These are phyloP conservation scores for Anadara kagoshimensis DNA, from an alignment of 1,140 invertebrate species.

Conservation along the genomic window DNA sequence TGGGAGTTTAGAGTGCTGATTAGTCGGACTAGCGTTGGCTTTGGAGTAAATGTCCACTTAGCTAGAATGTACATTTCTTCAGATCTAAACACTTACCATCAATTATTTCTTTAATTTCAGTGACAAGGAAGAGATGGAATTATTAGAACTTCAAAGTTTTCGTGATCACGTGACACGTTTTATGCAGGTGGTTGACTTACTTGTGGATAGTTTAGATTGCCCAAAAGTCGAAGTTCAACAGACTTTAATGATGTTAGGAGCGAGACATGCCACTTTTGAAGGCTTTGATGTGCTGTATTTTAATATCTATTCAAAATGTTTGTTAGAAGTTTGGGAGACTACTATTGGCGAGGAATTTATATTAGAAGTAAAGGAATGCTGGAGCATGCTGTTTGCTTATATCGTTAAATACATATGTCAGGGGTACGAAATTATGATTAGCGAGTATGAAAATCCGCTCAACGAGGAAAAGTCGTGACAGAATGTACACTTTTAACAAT, in stretches of 20 bases:
- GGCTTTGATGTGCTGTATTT: constrained; percentile 57
- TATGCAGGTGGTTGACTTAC: constrained; percentile 54
- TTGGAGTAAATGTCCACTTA: no score
- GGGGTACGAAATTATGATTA: constrained; percentile 54
- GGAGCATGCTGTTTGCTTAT: constrained; percentile 51
- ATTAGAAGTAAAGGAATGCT: constrained; percentile 54
- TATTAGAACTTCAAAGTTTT: constrained; percentile 37
- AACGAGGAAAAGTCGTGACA: no score
- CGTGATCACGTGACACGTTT: constrained; percentile 51
- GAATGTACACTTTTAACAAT: no score
- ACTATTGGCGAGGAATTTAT: constrained; percentile 59
- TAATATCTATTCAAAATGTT: constrained; percentile 51
- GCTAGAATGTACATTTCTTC: no score
- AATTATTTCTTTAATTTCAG: constrained; percentile 34
- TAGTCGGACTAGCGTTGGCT: no score
- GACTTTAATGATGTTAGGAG: constrained; percentile 53
- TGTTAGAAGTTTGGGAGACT: constrained; percentile 58
- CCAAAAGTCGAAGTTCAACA: constrained; percentile 45
- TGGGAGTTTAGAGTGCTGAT: no score
- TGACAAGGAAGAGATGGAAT: constrained; percentile 34
- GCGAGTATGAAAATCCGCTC: constrained; percentile 6
- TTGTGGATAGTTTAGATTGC: constrained; percentile 55
- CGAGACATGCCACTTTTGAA: constrained; percentile 54
- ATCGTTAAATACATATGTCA: constrained; percentile 50
- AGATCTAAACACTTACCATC: no score